These are phyloP conservation scores for Sinocyclocheilus rhinocerous DNA, from an alignment of 2,113 vertebrate genomes.

Conservation along the genomic window DNA sequence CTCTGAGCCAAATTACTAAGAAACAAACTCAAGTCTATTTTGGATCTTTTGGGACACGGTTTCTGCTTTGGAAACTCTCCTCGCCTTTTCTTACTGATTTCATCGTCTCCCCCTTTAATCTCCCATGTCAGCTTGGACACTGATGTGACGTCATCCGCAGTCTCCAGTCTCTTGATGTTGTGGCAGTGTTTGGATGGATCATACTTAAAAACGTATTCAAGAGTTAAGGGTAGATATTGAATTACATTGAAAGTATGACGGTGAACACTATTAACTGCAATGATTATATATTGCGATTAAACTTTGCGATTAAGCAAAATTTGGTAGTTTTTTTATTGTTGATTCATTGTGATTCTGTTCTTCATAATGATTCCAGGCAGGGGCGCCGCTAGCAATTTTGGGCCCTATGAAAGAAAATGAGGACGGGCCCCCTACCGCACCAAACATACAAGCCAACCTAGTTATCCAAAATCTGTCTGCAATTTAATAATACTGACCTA, in stretches of 20 bases:
- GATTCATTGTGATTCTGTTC: too few relatives aligned
- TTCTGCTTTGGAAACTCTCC: slow-evolving; percentile 77
- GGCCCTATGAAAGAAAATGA: too few relatives aligned
- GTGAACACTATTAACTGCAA: too few relatives aligned
- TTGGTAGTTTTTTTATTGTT: too few relatives aligned
- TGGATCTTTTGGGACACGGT: slow-evolving; percentile 26
- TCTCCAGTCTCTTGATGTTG: slow-evolving; percentile 86
- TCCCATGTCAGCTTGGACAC: slow-evolving; percentile 86
- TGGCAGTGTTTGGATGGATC: slow-evolving; percentile 97
- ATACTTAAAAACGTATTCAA: slow-evolving; percentile 82
- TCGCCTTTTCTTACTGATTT: slow-evolving; percentile 79
- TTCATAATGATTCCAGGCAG: neutral
- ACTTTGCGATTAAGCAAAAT: too few relatives aligned
- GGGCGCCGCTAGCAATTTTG: too few relatives aligned
- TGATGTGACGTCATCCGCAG: slow-evolving; percentile 63
- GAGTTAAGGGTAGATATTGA: slow-evolving; percentile 72
- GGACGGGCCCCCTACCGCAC: too few relatives aligned
- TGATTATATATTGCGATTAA: too few relatives aligned
- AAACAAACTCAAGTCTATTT: neutral
- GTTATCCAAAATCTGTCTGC: too few relatives aligned
- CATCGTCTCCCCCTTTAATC: slow-evolving; percentile 77
- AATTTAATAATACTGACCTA: too few relatives aligned
- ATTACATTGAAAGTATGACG: neutral
- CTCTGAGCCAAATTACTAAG: neutral
- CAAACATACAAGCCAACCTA: too few relatives aligned